phyloP scores from a whole-genome alignment of 2,888 invertebrate genomes.

The Hololepta plana region DNA sequence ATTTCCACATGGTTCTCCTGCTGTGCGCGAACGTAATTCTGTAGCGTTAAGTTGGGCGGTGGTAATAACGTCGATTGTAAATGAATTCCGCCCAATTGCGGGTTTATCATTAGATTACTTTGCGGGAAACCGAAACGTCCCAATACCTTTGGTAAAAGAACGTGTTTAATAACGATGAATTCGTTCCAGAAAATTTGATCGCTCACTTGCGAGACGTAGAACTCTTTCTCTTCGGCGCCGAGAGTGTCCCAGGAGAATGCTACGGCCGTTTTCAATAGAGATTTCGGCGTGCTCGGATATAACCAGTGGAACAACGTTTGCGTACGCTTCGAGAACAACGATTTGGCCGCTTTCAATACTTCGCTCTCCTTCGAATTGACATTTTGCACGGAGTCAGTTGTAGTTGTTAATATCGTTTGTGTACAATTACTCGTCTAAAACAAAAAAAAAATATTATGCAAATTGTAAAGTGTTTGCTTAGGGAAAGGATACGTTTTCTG shows the following conservation, averaged over 20 bases:
- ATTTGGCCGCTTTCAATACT: conserved; percentile 27
- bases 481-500: too few species aligned
- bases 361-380: conserved; percentile 15
- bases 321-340: conserved; percentile 28
- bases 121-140: conserved; percentile 25
- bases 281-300: conserved; percentile 26
- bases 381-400: conserved; percentile 6
- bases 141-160: conserved; percentile 17
- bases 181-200: background rate
- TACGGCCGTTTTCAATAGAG: conserved; percentile 25
- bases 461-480: too few species aligned
- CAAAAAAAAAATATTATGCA: too few species aligned
- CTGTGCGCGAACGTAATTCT: too few species aligned
- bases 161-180: conserved; percentile 1
- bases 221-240: conserved; percentile 24
- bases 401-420: too few species aligned
- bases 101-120: conserved; percentile 26
- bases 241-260: conserved; percentile 26
- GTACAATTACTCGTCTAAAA: too few species aligned
- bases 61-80: too few species aligned
- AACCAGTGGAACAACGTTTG: conserved; percentile 30
- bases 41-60: too few species aligned
- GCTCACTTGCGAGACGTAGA: conserved; percentile 27
- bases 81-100: conserved; percentile 25
- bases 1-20: too few species aligned